Evolutionary conservation across 1,140 invertebrate genomes (phyloP).

Genomic region (Diachasma alloeum): DNA sequence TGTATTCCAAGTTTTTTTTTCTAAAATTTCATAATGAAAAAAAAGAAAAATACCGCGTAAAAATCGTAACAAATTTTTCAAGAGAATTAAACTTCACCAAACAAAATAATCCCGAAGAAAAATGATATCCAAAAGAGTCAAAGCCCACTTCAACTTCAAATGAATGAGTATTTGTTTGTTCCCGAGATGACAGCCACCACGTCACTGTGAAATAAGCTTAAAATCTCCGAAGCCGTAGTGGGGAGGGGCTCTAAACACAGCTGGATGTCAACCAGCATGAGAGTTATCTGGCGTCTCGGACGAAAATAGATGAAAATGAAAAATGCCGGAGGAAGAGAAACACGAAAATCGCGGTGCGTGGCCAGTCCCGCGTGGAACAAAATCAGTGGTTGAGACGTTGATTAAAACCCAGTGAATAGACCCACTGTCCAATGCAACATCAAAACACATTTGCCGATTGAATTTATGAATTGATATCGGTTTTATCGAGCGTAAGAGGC

Average conservation of each 20-base stretch:
- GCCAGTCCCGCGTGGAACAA: background rate
- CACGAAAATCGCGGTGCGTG: background rate
- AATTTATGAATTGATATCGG: background rate
- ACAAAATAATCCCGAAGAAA: no score
- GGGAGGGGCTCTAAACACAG: background rate
- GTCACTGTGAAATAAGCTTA: background rate
- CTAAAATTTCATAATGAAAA: no score
- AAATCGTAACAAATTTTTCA: no score
- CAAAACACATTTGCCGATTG: background rate
- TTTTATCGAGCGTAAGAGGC: no score
- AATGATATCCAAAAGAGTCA: no score
- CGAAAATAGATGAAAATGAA: conserved; percentile 4
- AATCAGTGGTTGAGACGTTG: background rate
- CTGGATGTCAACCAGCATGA: background rate
- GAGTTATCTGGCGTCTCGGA: background rate
- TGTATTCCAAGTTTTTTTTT: no score
- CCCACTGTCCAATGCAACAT: background rate
- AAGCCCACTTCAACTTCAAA: no score
- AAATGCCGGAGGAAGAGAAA: background rate
- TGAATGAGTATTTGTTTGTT: no score
- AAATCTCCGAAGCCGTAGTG: background rate
- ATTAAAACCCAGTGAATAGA: background rate
- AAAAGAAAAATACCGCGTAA: no score
- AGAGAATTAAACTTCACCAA: no score
- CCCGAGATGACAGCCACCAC: no score